Base-by-base conservation (phyloP, 2,888 invertebrate genomes). In the Chromoteleia sp. region DNA sequence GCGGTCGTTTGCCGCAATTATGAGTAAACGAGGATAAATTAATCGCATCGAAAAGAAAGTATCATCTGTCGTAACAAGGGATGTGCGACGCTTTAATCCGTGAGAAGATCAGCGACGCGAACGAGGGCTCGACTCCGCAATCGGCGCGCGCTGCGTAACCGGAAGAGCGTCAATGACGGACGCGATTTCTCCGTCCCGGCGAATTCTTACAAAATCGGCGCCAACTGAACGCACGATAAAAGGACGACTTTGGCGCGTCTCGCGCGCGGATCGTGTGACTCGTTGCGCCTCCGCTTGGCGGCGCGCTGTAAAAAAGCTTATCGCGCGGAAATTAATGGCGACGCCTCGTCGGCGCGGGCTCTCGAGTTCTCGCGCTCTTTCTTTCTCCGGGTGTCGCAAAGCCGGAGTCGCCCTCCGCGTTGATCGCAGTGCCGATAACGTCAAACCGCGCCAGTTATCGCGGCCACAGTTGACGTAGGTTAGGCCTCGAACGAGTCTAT, bases 141-240 rank as follows among this genome's bases (percentile, higher is more conserved):
- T 65, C 75, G 17, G 54, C 63, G 30, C 15, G n/a, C 56, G 17
- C 75, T 81, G 21, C 81, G 81, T 81, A 81, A 81, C 81, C 81
- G 81, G 80, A 80, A 61, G 58, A 56, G 43, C 36, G 58, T 50
- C 61, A 56, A 74, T 68, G 80, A 68, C 67, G 52, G 56, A 56
- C 77, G 36, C 52, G 45, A 61, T 77, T 77, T 77, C 63, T 63
- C 70, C 56, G 63, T 39, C 2, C 68, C 14, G 30, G 52, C 43
- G 43, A 48, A 36, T 50, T 65, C 45, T 74, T 80, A 52, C 74
- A 73, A 73, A 74, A 80, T 74, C 48, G 33, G 45, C 25, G 41
- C 54, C 45, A 52, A 56, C n/a, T 39, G 33, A 74, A 58, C 61
- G 58, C 54, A 68, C 61, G 25, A 43, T 50, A 50, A 75, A 48